Base-by-base conservation (phyloP, 2,888 invertebrate genomes). In the Volucella inflata region DNA sequence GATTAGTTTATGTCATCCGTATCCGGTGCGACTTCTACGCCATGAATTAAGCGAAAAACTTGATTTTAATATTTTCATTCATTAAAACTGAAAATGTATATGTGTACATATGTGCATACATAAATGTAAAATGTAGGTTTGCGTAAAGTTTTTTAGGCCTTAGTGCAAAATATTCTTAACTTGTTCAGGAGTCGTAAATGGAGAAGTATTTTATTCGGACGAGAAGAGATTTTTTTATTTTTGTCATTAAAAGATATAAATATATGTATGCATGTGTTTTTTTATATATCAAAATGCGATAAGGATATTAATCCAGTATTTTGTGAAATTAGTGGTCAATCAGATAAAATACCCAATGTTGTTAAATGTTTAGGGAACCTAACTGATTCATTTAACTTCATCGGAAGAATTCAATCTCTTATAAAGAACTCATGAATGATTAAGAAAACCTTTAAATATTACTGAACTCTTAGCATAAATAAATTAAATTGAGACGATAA, bases 1-100 rank as follows among this genome's bases (percentile, higher is more conserved):
- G 72, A 83, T 78, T 74, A 79, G 74, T 78, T 83, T 83, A 79
- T 74, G 83, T 83, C 78, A 83, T 78, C 78, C 68, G 78, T 83
- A 74, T 83, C 83, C 83, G 78, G 83, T 83, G 74, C 51, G 38
- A 67, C 57, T 79, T 78, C 68, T 74, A 74, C 76, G 79, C 78
- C 68, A 78, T 62, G 68, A 79, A 77, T 77, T 82, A 72, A 82
- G 48, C 67, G 77, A 82, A 76, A 82, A 82, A 82, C 77, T 77
- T 67, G 82, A 78, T 78, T 78, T 83, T 74, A 83, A 78, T 79
- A 83, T 83, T 78, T 83, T 68, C 67, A 78, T 83, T 83, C 78
- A 77, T 83, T 77, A 78, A 83, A 83, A 60, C 77, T 71, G 21
- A 62, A 83, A 64, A 50, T 55, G 57, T 16, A 40, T n/a, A n/a